These are phyloP conservation scores for Ophioninae sp. DNA, from an alignment of 2,888 invertebrate species.

Conservation along the genomic window DNA sequence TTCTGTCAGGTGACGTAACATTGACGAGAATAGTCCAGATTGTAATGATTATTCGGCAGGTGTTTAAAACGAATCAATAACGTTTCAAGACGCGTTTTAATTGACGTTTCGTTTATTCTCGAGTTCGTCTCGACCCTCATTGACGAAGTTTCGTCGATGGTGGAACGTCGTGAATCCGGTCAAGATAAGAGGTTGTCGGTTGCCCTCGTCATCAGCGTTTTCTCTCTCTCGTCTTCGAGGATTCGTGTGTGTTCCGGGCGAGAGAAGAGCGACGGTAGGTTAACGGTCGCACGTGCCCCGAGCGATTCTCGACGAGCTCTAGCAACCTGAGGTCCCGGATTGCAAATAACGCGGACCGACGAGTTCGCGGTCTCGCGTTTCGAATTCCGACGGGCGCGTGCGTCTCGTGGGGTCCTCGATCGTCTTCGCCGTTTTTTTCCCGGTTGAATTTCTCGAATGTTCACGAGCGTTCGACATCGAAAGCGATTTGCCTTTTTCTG, in stretches of 20 bases:
- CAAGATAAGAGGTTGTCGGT: constrained; percentile 39
- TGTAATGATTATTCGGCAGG: too few relatives aligned
- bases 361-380: constrained; percentile 24
- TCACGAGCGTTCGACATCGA: constrained; percentile 4
- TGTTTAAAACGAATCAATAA: background rate
- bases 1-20: too few relatives aligned
- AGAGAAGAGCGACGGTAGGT: constrained; percentile 56
- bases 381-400: constrained; percentile 45
- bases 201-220: constrained; percentile 45
- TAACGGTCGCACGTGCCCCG: constrained; percentile 68
- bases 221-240: constrained; percentile 19
- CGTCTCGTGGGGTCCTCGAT: constrained; percentile 26
- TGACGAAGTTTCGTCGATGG: constrained; percentile 17
- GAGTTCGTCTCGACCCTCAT: constrained; percentile 15
- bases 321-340: constrained; percentile 49
- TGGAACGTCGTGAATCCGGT: constrained; percentile 40
- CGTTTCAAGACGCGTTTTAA: background rate
- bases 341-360: constrained; percentile 55
- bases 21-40: too few relatives aligned
- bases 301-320: constrained; percentile 62
- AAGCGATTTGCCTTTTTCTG: constrained; percentile 3
- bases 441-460: constrained; percentile 4
- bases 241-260: constrained; percentile 38
- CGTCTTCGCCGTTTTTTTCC: constrained; percentile 5
- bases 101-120: background rate